A percentile compares a stretch with the other conserved stretches of the same genome.
Evolutionary conservation across 2,797 vertebrate genomes (phyloP).

Genomic region (Alosa sapidissima): DNA sequence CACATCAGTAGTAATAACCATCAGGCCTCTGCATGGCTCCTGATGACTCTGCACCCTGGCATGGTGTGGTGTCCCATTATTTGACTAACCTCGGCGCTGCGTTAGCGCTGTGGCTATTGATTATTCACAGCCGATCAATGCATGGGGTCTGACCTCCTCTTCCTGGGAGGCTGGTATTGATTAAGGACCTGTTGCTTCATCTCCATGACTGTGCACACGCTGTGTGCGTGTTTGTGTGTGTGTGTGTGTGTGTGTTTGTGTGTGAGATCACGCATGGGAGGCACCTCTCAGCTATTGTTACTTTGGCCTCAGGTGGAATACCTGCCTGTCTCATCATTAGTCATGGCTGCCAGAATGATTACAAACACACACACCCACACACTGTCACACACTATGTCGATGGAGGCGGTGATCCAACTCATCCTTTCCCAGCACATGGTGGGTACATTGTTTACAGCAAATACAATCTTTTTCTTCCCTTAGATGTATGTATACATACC

Average conservation of each 20-base stretch:
- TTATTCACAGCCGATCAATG: slow-evolving; percentile 52
- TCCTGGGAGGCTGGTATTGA: slow-evolving; percentile 32
- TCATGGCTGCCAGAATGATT: slow-evolving; percentile 40
- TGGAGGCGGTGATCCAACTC: background rate
- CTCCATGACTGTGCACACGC: slow-evolving; percentile 33
- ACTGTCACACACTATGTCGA: slow-evolving; percentile 27
- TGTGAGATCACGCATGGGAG: background rate
- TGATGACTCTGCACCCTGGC: background rate
- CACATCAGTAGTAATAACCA: background rate
- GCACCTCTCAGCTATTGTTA: slow-evolving; percentile 20
- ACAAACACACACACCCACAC: slow-evolving; percentile 33
- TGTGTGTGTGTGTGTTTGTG: background rate
- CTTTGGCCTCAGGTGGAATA: slow-evolving; percentile 28
- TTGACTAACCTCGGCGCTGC: background rate
- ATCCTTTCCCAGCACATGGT: background rate
- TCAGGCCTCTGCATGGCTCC: too few species aligned
- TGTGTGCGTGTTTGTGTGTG: background rate
- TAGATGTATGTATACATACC: too few species aligned
- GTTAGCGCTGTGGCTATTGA: slow-evolving; percentile 40
- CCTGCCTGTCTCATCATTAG: slow-evolving; percentile 31
- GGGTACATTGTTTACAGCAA: background rate
- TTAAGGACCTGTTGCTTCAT: slow-evolving; percentile 50
- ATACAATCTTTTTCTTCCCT: too few species aligned
- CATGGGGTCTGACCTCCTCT: slow-evolving; percentile 54
- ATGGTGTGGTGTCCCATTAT: background rate